Evolutionary conservation across 2,113 vertebrate genomes (phyloP).

Genomic region (Dicaeum eximium): DNA sequence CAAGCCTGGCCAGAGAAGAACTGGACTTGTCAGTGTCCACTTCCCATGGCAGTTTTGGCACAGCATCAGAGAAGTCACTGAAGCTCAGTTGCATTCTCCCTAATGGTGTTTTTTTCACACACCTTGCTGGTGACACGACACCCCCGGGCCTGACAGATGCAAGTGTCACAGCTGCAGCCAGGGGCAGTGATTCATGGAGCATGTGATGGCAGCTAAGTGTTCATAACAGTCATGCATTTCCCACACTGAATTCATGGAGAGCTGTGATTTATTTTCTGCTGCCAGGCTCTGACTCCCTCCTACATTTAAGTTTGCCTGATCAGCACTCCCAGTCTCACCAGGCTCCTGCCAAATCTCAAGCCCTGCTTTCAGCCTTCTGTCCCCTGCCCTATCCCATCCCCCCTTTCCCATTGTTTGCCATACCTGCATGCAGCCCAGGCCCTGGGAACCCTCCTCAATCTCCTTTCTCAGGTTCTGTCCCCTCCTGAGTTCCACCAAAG

Average conservation of each 20-base stretch:
- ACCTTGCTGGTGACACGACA: not conserved
- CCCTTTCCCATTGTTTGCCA: not conserved
- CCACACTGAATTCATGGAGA: not conserved
- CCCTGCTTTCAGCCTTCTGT: not conserved
- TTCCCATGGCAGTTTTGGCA: not conserved
- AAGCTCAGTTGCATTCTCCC: not conserved
- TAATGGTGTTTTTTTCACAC: not conserved
- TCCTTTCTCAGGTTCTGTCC: not conserved
- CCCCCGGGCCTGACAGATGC: not conserved
- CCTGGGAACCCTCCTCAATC: not conserved
- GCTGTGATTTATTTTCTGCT: not conserved
- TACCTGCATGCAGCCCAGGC: accelerated
- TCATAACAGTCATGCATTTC: not conserved
- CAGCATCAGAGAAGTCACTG: not conserved
- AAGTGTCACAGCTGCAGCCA: not conserved
- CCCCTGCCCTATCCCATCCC: not conserved
- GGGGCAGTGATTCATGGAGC: not conserved
- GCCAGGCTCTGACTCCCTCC: not conserved
- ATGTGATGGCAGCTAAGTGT: not conserved
- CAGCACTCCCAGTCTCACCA: not conserved
- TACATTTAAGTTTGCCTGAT: not conserved
- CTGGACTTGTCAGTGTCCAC: accelerated
- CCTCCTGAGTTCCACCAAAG: not conserved
- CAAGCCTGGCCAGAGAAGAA: not conserved
- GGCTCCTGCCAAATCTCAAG: not conserved